Evolutionary conservation across 1,140 invertebrate genomes (phyloP).

Genomic region (Ceratitis capitata): DNA sequence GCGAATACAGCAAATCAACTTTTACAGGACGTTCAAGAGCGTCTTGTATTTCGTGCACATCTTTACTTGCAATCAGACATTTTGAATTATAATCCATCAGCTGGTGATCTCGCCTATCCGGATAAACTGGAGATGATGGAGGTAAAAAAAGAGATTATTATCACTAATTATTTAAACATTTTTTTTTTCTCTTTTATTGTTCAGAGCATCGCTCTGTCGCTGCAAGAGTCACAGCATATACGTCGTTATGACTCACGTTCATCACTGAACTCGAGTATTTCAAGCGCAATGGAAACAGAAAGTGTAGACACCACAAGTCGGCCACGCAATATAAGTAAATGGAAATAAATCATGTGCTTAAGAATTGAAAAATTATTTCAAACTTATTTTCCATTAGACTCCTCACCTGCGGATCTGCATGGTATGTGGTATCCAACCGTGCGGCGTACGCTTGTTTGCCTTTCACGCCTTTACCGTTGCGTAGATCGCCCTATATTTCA

Average conservation of each 20-base stretch:
- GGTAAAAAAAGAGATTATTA: slow-evolving; percentile 54
- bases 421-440: slow-evolving; percentile 99
- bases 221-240: slow-evolving; percentile 72
- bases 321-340: slow-evolving; percentile 57
- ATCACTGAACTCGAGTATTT: slow-evolving; percentile 74
- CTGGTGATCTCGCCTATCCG: slow-evolving; percentile 96
- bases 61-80: slow-evolving; percentile 95
- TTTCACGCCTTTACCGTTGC: slow-evolving; percentile 95
- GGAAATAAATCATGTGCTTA: not conserved
- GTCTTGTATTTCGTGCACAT: slow-evolving; percentile 95
- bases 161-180: not conserved
- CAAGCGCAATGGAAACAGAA: slow-evolving; percentile 63
- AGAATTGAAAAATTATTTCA: not conserved
- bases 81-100: slow-evolving; percentile 85
- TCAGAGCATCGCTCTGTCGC: slow-evolving; percentile 77
- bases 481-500: slow-evolving; percentile 96
- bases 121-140: slow-evolving; percentile 98
- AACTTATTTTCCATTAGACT: slow-evolving; percentile 68
- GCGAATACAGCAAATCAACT: slow-evolving; percentile 85
- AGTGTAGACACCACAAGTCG: slow-evolving; percentile 58
- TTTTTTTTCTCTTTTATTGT: slow-evolving; percentile 42
- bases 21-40: slow-evolving; percentile 95
- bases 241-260: slow-evolving; percentile 74
- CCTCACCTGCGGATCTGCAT: slow-evolving; percentile 95
- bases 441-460: slow-evolving; percentile 89